phyloP scores from a whole-genome alignment of 2,888 invertebrate species.

The Troides helena region DNA sequence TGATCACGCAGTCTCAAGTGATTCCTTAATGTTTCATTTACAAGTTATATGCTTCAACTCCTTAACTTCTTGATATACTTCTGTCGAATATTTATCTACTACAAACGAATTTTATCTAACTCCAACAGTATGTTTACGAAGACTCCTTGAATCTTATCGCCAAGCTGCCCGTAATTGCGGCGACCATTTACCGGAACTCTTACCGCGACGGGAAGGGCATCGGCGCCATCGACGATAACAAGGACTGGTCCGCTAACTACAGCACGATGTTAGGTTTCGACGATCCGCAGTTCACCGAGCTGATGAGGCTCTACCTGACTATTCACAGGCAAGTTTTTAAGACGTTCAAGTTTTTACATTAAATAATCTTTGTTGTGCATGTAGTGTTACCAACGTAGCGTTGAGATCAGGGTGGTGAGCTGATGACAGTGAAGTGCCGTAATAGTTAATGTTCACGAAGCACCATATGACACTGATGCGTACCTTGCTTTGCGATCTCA shows the following conservation, averaged over 20 bases:
- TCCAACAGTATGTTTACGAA: constrained; percentile 86
- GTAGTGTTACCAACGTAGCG: neutral
- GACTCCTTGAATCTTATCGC: constrained; percentile 97
- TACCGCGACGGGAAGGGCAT: constrained; percentile 92
- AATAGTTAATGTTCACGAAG: too few relatives aligned
- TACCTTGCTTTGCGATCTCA: too few relatives aligned
- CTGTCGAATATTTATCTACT: neutral
- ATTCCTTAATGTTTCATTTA: too few relatives aligned
- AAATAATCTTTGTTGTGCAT: neutral
- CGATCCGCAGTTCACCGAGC: constrained; percentile 90
- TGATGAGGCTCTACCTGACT: constrained; percentile 95
- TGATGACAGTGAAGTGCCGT: too few relatives aligned
- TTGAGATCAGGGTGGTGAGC: too few relatives aligned
- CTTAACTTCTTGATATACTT: too few relatives aligned
- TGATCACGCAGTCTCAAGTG: too few relatives aligned
- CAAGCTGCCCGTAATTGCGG: constrained; percentile 95
- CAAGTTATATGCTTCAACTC: too few relatives aligned
- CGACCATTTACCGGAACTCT: constrained; percentile 95
- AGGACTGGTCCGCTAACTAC: constrained; percentile 97
- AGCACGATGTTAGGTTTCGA: constrained; percentile 94
- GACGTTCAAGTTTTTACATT: neutral
- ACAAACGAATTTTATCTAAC: neutral
- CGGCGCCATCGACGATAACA: constrained; percentile 91
- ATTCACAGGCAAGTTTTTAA: constrained; percentile 84
- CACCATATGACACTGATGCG: too few relatives aligned